phyloP scores from a whole-genome alignment of 2,888 invertebrate genomes.

The Acrobasis repandana region DNA sequence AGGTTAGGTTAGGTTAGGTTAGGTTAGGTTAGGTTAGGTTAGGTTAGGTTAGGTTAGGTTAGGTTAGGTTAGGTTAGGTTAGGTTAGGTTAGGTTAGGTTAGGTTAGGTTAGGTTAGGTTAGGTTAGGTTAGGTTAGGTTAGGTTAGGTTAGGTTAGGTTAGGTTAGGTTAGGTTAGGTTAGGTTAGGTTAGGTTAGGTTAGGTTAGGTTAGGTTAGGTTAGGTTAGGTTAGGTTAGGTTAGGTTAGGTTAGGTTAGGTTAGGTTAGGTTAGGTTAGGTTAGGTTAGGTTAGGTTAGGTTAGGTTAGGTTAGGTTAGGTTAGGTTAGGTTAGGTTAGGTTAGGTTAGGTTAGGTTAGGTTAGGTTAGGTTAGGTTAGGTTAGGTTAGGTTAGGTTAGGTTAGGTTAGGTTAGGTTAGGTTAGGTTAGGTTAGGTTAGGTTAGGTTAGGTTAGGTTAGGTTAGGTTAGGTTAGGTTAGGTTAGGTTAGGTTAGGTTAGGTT shows the following conservation, averaged over 20 bases:
- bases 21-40: conserved; percentile 14
- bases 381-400: conserved; percentile 21
- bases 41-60: conserved; percentile 1
- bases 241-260: conserved; percentile 14
- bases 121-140: conserved; percentile 11
- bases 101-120: conserved; percentile 13
- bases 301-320: conserved; percentile 21
- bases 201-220: conserved; percentile 14
- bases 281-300: conserved; percentile 23
- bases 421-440: conserved; percentile 21
- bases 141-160: conserved; percentile 5
- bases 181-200: conserved; percentile 11
- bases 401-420: conserved; percentile 21
- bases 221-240: conserved; percentile 19
- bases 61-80: conserved; percentile 19
- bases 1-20: conserved; percentile 18
- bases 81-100: conserved; percentile 21
- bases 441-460: conserved; percentile 21
- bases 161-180: conserved; percentile 10
- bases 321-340: conserved; percentile 21
- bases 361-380: conserved; percentile 2
- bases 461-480: conserved; percentile 15
- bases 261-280: conserved; percentile 20
- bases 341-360: conserved; percentile 21
- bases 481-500: conserved; percentile 22